These are phyloP conservation scores for Platycheirus albimanus DNA, from an alignment of 2,888 invertebrate species.

Conservation along the genomic window DNA sequence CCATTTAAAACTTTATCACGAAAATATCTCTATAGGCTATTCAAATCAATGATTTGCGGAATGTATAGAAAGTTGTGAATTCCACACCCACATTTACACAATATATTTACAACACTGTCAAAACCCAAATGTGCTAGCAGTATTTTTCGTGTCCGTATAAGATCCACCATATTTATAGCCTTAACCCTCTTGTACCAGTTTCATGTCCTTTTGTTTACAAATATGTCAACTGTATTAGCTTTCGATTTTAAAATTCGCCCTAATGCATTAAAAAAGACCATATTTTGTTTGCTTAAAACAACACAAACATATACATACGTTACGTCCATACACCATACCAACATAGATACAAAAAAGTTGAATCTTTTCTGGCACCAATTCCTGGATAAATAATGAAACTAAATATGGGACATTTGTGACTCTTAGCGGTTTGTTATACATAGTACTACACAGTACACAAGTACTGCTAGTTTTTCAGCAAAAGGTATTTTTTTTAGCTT, in stretches of 20 bases:
- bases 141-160: too few relatives aligned
- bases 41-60: too few relatives aligned
- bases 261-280: not conserved
- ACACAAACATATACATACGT: too few relatives aligned
- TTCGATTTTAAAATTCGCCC: slow-evolving; percentile 48
- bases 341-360: slow-evolving; percentile 6
- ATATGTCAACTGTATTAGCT: slow-evolving; percentile 56
- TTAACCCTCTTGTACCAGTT: slow-evolving; percentile 16
- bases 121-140: too few relatives aligned
- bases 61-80: too few relatives aligned
- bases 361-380: slow-evolving; percentile 68
- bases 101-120: too few relatives aligned
- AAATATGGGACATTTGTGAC: slow-evolving; percentile 54
- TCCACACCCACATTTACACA: too few relatives aligned
- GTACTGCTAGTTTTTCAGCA: too few relatives aligned
- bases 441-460: not conserved
- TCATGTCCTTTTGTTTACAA: slow-evolving; percentile 47
- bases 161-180: slow-evolving; percentile 61
- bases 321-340: not conserved
- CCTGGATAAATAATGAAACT: slow-evolving; percentile 60
- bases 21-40: too few relatives aligned
- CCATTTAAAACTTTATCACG: too few relatives aligned
- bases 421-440: slow-evolving; percentile 21
- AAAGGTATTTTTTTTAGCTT: slow-evolving; percentile 27
- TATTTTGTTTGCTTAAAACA: slow-evolving; percentile 11